Evolutionary conservation across 2,113 vertebrate species (phyloP).

Genomic region (Melanocharis versteri): DNA sequence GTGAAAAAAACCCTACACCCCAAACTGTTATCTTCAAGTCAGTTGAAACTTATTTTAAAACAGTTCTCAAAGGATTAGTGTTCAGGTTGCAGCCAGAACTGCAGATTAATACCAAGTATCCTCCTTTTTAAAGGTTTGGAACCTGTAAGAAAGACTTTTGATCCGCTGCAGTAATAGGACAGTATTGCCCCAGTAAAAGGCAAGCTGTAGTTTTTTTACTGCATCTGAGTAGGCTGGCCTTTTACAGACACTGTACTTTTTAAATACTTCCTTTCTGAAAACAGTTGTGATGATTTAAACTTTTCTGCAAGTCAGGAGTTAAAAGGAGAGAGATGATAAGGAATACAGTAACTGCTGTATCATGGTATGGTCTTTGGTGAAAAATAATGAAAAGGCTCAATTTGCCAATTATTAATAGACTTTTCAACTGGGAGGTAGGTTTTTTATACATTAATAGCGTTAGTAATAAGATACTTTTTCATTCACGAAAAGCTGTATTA

Average conservation of each 20-base stretch:
- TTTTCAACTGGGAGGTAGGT: neutral
- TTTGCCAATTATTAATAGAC: neutral
- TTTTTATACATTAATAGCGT: neutral
- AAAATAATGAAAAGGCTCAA: neutral
- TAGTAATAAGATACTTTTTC: neutral
- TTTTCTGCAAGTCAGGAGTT: neutral
- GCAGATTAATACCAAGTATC: neutral
- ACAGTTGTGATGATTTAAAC: neutral
- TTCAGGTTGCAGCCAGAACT: neutral
- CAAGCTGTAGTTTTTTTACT: neutral
- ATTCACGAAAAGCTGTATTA: neutral
- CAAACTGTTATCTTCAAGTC: neutral
- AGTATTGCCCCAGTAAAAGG: neutral
- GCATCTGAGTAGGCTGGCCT: neutral
- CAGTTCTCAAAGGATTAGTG: neutral
- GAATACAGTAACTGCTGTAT: neutral
- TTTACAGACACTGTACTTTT: neutral
- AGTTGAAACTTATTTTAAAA: neutral
- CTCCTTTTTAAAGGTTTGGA: neutral
- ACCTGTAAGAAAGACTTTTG: neutral
- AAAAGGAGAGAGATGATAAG: neutral
- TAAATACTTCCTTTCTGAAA: neutral
- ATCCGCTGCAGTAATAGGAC: neutral
- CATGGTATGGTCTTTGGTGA: neutral
- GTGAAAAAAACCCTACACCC: neutral